Base-by-base conservation (phyloP, 2,113 vertebrate species). In the Sceloporus undulatus region DNA sequence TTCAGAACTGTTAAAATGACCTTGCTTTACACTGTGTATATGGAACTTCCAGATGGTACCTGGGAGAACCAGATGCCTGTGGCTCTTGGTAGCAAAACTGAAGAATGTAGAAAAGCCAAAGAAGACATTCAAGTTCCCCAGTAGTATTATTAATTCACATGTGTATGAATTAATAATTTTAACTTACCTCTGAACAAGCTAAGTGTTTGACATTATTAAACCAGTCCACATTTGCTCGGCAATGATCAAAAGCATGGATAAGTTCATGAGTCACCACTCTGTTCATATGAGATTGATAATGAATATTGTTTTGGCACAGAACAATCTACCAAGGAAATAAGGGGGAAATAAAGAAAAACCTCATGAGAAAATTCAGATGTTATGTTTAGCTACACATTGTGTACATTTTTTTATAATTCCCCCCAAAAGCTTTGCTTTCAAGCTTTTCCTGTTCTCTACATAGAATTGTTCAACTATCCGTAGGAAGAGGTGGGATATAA, bases 251-350 rank as follows among this genome's bases (percentile, higher is more conserved):
- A 0, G 98, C 98, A 9, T 99, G 99, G 87, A 99, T 98, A 90
- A 99, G 97, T 87, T 99, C 99, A 4, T 99, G 99, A 4, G 98
- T 97, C 70, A 99, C 98, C 78, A 99, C 98, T 1, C 98, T 94
- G 95, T 97, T 98, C 99, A 99, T 99, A 23, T 98, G 98, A 3
- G 97, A 94, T 95, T 99, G 98, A 27, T 96, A 97, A 29, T 93
- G 97, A 95, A 99, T 98, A 91, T 98, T 99, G 95, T 99, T 99
- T 96, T 99, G 98, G 95, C 99, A 99, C 90, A 99, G 94, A 93
- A 99, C 99, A 82, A 99, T 98, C 99, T 99, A 94, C 10, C 91
- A 62, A 14, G 56, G 59, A 62, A 62, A 62, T 62, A 18, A 96
- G 87, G 19, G 79, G 93, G 25, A 65, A 88, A 92, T 1, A 16